Evolutionary conservation across 2,888 invertebrate genomes (phyloP).

Genomic region (Spisula subtruncata): DNA sequence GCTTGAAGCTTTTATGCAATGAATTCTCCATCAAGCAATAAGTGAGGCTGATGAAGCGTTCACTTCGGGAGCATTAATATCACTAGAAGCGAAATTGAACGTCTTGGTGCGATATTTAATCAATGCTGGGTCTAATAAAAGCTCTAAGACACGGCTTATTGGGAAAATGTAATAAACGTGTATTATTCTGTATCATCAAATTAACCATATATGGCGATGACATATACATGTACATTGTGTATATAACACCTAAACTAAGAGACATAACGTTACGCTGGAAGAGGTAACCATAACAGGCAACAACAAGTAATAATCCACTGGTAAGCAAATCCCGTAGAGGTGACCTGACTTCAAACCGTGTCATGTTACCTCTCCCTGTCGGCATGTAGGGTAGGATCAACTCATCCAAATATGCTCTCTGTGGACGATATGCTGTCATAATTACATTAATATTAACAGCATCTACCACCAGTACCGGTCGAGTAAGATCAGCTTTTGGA

Average conservation of each 20-base stretch:
- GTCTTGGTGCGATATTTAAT: slow-evolving; percentile 39
- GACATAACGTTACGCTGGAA: neutral
- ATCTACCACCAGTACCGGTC: too few relatives aligned
- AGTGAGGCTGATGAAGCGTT: neutral
- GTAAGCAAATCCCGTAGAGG: neutral
- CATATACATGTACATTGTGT: neutral
- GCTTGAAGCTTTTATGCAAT: neutral
- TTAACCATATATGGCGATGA: slow-evolving; percentile 24
- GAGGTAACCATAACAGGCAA: neutral
- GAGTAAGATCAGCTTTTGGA: neutral
- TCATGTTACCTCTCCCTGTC: neutral
- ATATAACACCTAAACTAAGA: too few relatives aligned
- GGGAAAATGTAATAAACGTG: slow-evolving; percentile 28
- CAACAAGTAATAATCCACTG: neutral
- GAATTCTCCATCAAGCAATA: neutral
- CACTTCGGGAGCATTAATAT: slow-evolving; percentile 25
- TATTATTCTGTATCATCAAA: slow-evolving; percentile 29
- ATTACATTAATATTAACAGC: neutral
- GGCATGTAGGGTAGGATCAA: neutral
- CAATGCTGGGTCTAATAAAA: slow-evolving; percentile 32
- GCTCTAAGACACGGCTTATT: neutral
- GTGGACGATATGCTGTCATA: neutral
- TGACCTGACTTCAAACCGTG: neutral
- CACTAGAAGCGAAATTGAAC: slow-evolving; percentile 28
- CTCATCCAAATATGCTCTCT: neutral